phyloP scores from a whole-genome alignment of 1,140 invertebrate genomes.

The Drosophila triauraria region DNA sequence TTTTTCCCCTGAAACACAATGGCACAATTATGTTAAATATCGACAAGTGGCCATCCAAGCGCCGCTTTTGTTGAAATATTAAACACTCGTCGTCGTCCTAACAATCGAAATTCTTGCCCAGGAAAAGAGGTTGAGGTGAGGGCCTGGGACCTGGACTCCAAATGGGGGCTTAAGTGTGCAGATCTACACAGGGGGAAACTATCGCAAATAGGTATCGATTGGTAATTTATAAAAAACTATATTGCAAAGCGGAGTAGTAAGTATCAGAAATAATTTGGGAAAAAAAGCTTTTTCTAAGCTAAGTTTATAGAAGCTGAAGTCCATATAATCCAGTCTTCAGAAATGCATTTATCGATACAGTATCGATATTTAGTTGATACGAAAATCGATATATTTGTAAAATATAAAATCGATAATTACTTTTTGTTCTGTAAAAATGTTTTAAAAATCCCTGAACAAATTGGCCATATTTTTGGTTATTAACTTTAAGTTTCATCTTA shows the following conservation, averaged over 20 bases:
- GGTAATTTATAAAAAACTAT: no score
- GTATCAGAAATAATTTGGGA: no score
- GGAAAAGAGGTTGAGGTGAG: slow-evolving; percentile 34
- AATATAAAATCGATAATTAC: no score
- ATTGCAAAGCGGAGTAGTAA: no score
- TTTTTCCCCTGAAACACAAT: slow-evolving; percentile 50
- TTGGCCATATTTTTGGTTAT: not conserved
- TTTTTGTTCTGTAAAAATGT: no score
- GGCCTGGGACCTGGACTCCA: not conserved
- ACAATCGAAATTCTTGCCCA: slow-evolving; percentile 48
- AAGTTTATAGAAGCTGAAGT: no score
- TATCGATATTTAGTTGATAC: no score
- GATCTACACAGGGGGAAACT: not conserved
- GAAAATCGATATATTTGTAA: no score
- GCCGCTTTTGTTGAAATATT: slow-evolving; percentile 71
- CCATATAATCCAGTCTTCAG: no score
- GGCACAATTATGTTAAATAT: slow-evolving; percentile 83
- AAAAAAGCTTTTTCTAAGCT: no score
- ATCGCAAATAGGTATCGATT: not conserved
- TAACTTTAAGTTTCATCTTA: no score
- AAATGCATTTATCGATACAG: not conserved
- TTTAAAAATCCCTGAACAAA: not conserved
- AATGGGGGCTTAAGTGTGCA: not conserved
- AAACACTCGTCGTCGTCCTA: slow-evolving; percentile 59
- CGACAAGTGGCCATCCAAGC: slow-evolving; percentile 68